phyloP scores from a whole-genome alignment of 2,113 vertebrate genomes.

The Lethenteron reissneri region DNA sequence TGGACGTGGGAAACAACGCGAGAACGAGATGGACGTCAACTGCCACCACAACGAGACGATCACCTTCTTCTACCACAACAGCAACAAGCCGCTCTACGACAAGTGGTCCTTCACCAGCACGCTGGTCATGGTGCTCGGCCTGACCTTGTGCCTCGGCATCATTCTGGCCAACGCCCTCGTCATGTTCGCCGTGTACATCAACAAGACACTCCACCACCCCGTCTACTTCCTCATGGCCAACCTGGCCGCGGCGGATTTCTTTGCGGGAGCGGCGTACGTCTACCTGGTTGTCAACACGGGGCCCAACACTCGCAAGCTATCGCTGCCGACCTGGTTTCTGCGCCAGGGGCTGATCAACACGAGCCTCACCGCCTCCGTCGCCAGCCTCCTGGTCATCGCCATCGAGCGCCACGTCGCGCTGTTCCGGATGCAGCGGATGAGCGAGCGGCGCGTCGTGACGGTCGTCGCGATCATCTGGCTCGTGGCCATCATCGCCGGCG shows the following conservation, averaged over 20 bases:
- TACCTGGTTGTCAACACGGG: slow-evolving; percentile 98
- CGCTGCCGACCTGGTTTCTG: slow-evolving; percentile 89
- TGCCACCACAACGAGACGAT: slow-evolving; percentile 57
- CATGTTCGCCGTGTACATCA: no score
- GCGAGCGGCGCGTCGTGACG: no score
- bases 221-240: slow-evolving; percentile 90
- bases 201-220: slow-evolving; percentile 41
- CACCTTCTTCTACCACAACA: slow-evolving; percentile 73
- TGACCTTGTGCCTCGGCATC: slow-evolving; percentile 61
- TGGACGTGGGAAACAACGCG: no score
- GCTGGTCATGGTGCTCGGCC: slow-evolving; percentile 43
- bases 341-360: slow-evolving; percentile 94
- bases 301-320: slow-evolving; percentile 73
- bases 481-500: slow-evolving; percentile 73
- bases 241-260: slow-evolving; percentile 74
- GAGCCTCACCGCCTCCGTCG: slow-evolving; percentile 81
- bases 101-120: slow-evolving; percentile 29
- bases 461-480: no score
- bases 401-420: no score
- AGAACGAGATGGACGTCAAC: not conserved
- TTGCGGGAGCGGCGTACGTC: slow-evolving; percentile 77
- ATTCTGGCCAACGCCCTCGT: slow-evolving; percentile 12
- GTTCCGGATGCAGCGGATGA: no score
- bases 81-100: slow-evolving; percentile 23
- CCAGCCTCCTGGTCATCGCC: slow-evolving; percentile 23